Percentiles rank a stretch among this genome's conserved stretches.
Conservation (phyloP, 2,113 vertebrate genomes). For the Puntigrus tetrazona region DNA sequence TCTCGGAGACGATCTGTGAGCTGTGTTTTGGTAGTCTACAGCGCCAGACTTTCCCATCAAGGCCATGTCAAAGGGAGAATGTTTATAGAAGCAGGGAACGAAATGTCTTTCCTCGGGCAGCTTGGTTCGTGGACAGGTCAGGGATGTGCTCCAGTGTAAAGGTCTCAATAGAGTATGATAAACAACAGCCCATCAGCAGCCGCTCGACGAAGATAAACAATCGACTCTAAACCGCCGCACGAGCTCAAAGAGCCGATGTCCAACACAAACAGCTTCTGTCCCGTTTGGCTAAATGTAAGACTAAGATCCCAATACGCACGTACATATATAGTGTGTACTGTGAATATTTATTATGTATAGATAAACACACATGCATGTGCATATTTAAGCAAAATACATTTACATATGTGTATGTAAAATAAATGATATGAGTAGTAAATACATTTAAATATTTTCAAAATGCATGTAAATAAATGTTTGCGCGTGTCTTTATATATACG, state of each 20-base stretch:
- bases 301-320: too few relatives aligned
- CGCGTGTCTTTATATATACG: too few relatives aligned
- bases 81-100: conserved; percentile 61
- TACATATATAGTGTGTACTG: too few relatives aligned
- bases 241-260: neutral
- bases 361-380: too few relatives aligned
- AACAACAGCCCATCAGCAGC: neutral
- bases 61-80: conserved; percentile 44
- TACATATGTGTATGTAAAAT: too few relatives aligned
- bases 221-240: neutral
- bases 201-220: neutral
- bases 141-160: conserved; percentile 55
- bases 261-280: neutral
- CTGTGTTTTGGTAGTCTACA: conserved; percentile 12
- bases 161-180: neutral
- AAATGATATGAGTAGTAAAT: too few relatives aligned
- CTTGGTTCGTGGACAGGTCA: conserved; percentile 64
- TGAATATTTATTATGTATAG: too few relatives aligned
- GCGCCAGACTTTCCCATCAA: conserved; percentile 56
- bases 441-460: too few relatives aligned
- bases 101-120: conserved; percentile 63
- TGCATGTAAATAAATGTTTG: too few relatives aligned
- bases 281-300: too few relatives aligned
- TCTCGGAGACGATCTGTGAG: neutral
- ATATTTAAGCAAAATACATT: too few relatives aligned